Conservation (phyloP, 2,797 vertebrate species). For the Rhabdomys pumilio region DNA sequence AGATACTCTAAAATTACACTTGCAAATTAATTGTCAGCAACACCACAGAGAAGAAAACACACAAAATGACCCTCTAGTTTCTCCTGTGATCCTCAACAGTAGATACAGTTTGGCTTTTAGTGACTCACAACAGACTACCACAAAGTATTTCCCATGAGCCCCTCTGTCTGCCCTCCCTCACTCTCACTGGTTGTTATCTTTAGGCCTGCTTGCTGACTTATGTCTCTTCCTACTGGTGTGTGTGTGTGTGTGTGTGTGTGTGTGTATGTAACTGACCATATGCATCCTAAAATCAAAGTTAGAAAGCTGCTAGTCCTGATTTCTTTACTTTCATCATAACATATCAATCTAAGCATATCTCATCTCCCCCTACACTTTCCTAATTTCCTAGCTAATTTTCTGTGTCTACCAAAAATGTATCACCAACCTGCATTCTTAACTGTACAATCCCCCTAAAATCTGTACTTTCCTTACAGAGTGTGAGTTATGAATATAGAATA, state of each 20-base stretch:
- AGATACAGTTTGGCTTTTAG: slow-evolving; percentile 42
- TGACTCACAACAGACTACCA: neutral
- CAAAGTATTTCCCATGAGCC: neutral
- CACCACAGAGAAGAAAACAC: slow-evolving; percentile 21
- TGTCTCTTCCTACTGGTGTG: neutral
- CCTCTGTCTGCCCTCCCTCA: neutral
- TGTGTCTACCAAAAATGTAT: slow-evolving; percentile 37
- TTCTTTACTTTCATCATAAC: neutral
- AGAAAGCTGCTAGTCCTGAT: slow-evolving; percentile 10
- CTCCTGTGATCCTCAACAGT: neutral
- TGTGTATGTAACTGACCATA: neutral
- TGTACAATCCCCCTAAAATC: slow-evolving; percentile 1
- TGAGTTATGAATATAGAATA: slow-evolving; percentile 12
- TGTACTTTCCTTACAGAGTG: neutral
- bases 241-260: neutral
- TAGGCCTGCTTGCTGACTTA: neutral
- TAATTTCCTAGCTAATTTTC: slow-evolving; percentile 38
- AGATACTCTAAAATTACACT: slow-evolving; percentile 17
- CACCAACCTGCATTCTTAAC: slow-evolving; percentile 1
- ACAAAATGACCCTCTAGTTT: slow-evolving; percentile 3
- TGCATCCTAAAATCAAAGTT: slow-evolving; percentile 5
- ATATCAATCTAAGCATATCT: slow-evolving; percentile 37
- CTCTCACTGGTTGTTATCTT: neutral
- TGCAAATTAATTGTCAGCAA: slow-evolving; percentile 26
- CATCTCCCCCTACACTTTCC: neutral